These are phyloP conservation scores for Orthosia gracilis DNA, from an alignment of 2,888 invertebrate genomes.

Conservation along the genomic window DNA sequence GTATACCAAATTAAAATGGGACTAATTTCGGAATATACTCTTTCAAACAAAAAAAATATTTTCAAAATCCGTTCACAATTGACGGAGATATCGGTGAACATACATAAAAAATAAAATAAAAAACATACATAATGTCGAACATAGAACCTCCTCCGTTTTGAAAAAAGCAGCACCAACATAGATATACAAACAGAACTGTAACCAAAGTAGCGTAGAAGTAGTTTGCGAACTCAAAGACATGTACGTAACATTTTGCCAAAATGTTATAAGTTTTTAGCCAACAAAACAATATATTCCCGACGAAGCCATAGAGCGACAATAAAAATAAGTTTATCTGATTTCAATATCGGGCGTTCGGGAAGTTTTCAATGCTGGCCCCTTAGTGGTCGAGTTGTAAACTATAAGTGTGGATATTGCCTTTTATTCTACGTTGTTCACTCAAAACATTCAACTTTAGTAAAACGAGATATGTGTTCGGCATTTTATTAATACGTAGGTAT, in stretches of 20 bases:
- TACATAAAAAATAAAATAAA: too few species aligned
- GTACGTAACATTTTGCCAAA: slow-evolving; percentile 67
- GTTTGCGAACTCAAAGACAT: slow-evolving; percentile 57
- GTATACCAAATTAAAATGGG: too few species aligned
- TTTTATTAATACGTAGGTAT: slow-evolving; percentile 29
- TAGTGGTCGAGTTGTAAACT: slow-evolving; percentile 61
- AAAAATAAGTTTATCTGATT: slow-evolving; percentile 72
- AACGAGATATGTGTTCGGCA: slow-evolving; percentile 27
- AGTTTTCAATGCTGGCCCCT: slow-evolving; percentile 64
- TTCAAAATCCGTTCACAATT: too few species aligned
- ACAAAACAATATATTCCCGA: slow-evolving; percentile 67
- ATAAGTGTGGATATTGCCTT: slow-evolving; percentile 46
- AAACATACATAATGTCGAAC: too few species aligned
- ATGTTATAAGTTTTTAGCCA: slow-evolving; percentile 66
- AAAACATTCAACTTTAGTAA: slow-evolving; percentile 30
- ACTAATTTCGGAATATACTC: too few species aligned
- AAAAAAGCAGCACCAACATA: slow-evolving; percentile 11
- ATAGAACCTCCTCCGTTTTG: too few species aligned
- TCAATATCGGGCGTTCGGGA: slow-evolving; percentile 70
- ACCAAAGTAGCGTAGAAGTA: slow-evolving; percentile 54
- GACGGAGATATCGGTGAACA: too few species aligned
- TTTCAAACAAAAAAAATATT: too few species aligned
- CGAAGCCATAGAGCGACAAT: slow-evolving; percentile 63
- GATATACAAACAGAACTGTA: slow-evolving; percentile 33
- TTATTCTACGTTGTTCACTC: slow-evolving; percentile 50